phyloP scores from a whole-genome alignment of 2,888 invertebrate species.

The Resseliella maxima region DNA sequence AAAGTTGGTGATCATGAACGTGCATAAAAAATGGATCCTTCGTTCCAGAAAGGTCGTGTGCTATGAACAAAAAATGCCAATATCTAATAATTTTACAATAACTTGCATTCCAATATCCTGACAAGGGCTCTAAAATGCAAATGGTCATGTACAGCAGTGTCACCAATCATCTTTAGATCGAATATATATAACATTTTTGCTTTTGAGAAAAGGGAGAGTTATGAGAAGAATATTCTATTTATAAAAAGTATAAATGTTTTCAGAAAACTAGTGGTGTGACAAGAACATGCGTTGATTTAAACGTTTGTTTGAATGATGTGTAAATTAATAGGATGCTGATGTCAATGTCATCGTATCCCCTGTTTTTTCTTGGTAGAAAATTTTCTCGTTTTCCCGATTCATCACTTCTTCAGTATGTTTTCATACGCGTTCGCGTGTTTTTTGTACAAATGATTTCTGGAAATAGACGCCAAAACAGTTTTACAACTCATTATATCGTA shows the following conservation, averaged over 20 bases:
- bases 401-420: conserved; percentile 36
- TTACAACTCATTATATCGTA: conserved; percentile 49
- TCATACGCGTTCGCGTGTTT: neutral
- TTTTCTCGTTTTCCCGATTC: neutral
- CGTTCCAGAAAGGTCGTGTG: neutral
- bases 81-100: neutral
- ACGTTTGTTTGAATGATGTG: conserved; percentile 27
- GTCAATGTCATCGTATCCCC: conserved; percentile 40
- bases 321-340: conserved; percentile 12
- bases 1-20: neutral
- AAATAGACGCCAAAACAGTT: conserved; percentile 40
- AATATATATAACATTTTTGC: conserved; percentile 1
- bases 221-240: neutral
- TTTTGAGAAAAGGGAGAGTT: conserved; percentile 6
- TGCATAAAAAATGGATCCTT: neutral
- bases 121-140: conserved; percentile 11
- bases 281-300: conserved; percentile 31
- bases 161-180: no score
- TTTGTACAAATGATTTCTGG: neutral
- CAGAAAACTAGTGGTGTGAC: conserved; percentile 29
- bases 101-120: neutral
- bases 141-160: neutral
- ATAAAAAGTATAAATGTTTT: conserved; percentile 19
- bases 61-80: neutral
- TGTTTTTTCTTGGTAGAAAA: neutral